Evolutionary conservation across 1,140 invertebrate species (phyloP).

Genomic region (Drosophila nannoptera): DNA sequence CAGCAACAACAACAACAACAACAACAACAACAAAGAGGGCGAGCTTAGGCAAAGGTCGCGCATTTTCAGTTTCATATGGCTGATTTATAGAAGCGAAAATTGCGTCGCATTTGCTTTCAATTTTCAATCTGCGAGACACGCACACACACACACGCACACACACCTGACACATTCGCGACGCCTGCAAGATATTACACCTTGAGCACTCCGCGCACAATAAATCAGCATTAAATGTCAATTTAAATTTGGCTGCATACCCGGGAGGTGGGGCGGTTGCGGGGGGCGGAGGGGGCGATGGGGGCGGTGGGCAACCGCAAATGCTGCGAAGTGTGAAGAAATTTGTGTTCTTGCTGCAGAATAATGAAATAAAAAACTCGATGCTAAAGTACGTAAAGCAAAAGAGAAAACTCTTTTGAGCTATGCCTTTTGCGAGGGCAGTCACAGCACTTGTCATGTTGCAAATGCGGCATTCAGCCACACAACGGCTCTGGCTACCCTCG

Average conservation of each 20-base stretch:
- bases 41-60: conserved; percentile 1
- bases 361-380: conserved; percentile 6
- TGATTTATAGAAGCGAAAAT: conserved; percentile 8
- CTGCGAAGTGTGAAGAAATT: conserved; percentile 1
- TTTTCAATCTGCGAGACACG: conserved; percentile 35
- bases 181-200: conserved; percentile 20
- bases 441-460: background rate
- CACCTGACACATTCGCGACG: conserved; percentile 7
- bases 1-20: background rate
- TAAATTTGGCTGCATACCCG: background rate
- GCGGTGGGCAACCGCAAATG: conserved; percentile 6
- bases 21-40: background rate
- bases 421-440: background rate
- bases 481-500: background rate
- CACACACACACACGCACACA: background rate
- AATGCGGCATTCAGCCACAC: background rate
- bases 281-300: no score
- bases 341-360: background rate
- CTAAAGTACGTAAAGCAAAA: background rate
- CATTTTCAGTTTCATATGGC: conserved; percentile 42
- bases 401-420: conserved; percentile 9
- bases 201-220: conserved; percentile 19
- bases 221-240: conserved; percentile 29
- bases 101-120: conserved; percentile 39
- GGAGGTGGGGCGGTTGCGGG: no score